Percentiles rank a stretch among this genome's conserved stretches.
Conservation (phyloP, 2,113 vertebrate species). For the Xerus inauris region DNA sequence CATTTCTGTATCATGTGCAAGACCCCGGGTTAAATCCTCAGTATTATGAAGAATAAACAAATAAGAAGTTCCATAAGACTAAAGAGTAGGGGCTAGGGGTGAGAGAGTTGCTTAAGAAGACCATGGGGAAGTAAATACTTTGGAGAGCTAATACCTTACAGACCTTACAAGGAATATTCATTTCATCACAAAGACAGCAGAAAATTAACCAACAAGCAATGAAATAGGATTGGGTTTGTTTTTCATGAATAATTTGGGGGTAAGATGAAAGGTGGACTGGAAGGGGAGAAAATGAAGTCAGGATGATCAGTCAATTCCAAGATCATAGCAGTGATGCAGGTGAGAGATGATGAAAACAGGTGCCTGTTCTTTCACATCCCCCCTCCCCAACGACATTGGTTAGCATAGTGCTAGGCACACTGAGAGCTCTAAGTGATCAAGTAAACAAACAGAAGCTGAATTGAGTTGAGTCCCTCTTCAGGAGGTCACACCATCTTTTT, state of each 20-base stretch:
- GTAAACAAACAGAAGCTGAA: conserved; percentile 24
- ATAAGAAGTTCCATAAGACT: neutral
- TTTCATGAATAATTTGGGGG: neutral
- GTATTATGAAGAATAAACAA: neutral
- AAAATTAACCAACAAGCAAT: neutral
- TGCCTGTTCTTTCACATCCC: neutral
- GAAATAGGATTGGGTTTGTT: neutral
- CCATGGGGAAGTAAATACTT: neutral
- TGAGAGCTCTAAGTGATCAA: neutral
- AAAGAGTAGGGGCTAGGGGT: neutral
- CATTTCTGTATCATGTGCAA: neutral
- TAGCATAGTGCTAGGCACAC: neutral
- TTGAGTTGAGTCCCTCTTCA: neutral
- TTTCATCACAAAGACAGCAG: neutral
- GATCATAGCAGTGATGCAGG: neutral
- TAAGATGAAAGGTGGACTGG: neutral
- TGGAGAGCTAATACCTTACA: neutral
- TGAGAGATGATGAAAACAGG: neutral
- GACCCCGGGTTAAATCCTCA: neutral
- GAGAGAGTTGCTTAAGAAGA: neutral
- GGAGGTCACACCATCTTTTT: neutral
- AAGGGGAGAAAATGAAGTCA: neutral
- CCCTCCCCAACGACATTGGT: neutral
- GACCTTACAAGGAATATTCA: neutral
- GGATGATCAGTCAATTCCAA: neutral